phyloP scores from a whole-genome alignment of 2,113 vertebrate species.

The Gambusia holbrooki region DNA sequence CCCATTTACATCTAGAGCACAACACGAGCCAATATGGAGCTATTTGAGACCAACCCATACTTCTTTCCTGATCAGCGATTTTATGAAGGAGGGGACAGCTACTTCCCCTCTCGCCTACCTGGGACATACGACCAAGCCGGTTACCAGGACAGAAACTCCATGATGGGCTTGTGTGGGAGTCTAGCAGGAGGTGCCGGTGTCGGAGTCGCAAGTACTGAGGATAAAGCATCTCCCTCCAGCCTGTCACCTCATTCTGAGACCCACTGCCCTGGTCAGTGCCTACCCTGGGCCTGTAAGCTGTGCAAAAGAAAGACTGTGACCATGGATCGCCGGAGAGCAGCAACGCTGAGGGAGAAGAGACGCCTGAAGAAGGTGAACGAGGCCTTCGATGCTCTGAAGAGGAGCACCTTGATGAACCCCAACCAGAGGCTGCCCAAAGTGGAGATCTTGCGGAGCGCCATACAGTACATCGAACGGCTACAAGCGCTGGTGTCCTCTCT shows the following conservation, averaged over 20 bases:
- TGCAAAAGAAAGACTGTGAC: constrained; percentile 96
- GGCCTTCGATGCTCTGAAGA: constrained; percentile 96
- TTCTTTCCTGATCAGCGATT: constrained; percentile 97
- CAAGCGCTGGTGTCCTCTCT: constrained; percentile 94
- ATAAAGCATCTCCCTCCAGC: constrained; percentile 86
- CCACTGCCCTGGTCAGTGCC: constrained; percentile 93
- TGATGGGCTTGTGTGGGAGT: constrained; percentile 85
- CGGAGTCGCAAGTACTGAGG: constrained; percentile 79
- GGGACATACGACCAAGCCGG: constrained; percentile 83
- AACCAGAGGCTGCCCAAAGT: constrained; percentile 98
- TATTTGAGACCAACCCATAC: constrained; percentile 97
- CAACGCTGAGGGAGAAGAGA: constrained; percentile 94
- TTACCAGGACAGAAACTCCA: constrained; percentile 87
- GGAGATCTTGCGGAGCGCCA: constrained; percentile 97
- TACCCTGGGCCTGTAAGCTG: constrained; percentile 96
- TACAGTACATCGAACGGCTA: constrained; percentile 97
- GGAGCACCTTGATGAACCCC: constrained; percentile 96
- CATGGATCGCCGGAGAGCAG: constrained; percentile 91
- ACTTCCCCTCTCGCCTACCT: constrained; percentile 87
- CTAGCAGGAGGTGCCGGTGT: constrained; percentile 70
- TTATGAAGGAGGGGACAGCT: constrained; percentile 90
- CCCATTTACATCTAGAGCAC: constrained; percentile 40
- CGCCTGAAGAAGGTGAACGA: constrained; percentile 98
- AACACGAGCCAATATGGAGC: constrained; percentile 86
- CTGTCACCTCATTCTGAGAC: constrained; percentile 83